A percentile compares a stretch with the other conserved stretches of the same genome.
Conservation (phyloP, 2,797 vertebrate species). For the Otus scops region DNA sequence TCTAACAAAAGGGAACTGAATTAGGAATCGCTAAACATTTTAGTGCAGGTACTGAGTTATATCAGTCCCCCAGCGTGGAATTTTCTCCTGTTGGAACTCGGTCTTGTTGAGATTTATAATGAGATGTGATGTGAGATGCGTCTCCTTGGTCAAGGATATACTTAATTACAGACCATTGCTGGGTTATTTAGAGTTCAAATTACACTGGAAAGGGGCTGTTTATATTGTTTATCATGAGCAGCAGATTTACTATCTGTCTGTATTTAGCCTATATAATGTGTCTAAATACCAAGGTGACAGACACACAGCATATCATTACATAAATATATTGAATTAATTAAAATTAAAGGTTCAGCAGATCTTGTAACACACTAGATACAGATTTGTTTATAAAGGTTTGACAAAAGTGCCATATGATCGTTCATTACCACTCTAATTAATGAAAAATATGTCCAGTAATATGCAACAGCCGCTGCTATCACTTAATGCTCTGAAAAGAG, state of each 20-base stretch:
- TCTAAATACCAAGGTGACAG: conserved; percentile 29
- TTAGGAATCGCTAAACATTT: neutral
- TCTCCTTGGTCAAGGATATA: neutral
- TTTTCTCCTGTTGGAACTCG: neutral
- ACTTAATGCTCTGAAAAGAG: neutral
- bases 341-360: neutral
- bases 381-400: conserved; percentile 21
- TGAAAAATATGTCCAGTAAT: conserved; percentile 35
- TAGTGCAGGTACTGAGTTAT: neutral
- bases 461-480: neutral
- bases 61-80: fast-evolving
- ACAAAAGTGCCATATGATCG: neutral
- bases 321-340: conserved; percentile 4
- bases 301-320: neutral
- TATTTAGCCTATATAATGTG: neutral
- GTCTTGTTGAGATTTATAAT: neutral
- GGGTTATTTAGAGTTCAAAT: conserved; percentile 40
- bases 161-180: neutral
- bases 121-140: neutral
- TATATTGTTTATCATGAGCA: conserved; percentile 6
- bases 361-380: neutral
- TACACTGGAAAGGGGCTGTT: neutral
- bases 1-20: neutral
- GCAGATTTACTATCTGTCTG: conserved; percentile 18
- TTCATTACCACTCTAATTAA: conserved; percentile 44